Evolutionary conservation across 1,140 invertebrate genomes (phyloP).

Genomic region (Lordiphosa mommai): DNA sequence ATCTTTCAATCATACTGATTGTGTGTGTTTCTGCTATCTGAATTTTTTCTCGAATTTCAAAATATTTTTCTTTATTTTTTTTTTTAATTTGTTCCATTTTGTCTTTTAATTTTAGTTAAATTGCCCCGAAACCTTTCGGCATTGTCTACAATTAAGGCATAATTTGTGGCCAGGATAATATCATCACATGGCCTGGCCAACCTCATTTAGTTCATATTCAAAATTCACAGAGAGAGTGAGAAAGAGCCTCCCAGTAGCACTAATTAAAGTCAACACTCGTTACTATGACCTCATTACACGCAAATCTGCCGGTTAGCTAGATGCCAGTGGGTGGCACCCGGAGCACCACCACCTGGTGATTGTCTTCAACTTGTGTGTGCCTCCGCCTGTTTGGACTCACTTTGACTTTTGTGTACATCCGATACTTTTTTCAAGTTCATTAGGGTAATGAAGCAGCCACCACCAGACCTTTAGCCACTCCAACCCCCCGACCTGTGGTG

Average conservation of each 20-base stretch:
- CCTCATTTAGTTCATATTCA: constrained; percentile 30
- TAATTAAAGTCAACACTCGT: constrained; percentile 77
- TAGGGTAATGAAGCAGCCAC: constrained; percentile 76
- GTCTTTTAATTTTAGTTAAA: too few species aligned
- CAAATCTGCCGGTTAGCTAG: constrained; percentile 43
- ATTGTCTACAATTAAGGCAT: constrained; percentile 48
- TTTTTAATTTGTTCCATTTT: too few species aligned
- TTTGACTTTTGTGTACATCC: constrained; percentile 65
- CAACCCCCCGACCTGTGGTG: constrained; percentile 1
- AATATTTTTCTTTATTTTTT: too few species aligned
- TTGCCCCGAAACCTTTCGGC: neutral
- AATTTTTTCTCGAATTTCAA: neutral
- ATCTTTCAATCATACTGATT: too few species aligned
- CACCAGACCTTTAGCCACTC: constrained; percentile 7
- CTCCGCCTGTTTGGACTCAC: constrained; percentile 19
- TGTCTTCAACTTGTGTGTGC: constrained; percentile 45
- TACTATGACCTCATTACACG: constrained; percentile 72
- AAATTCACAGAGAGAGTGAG: constrained; percentile 4
- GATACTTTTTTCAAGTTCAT: constrained; percentile 77
- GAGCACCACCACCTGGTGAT: constrained; percentile 47
- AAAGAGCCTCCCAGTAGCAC: constrained; percentile 29
- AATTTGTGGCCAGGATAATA: constrained; percentile 37
- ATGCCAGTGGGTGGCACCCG: neutral
- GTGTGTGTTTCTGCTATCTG: neutral
- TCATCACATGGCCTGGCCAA: constrained; percentile 32